Evolutionary conservation across 1,140 invertebrate genomes (phyloP), one percentile per base, ranked within the genome.

Genomic region (Drosophila virilis): DNA sequence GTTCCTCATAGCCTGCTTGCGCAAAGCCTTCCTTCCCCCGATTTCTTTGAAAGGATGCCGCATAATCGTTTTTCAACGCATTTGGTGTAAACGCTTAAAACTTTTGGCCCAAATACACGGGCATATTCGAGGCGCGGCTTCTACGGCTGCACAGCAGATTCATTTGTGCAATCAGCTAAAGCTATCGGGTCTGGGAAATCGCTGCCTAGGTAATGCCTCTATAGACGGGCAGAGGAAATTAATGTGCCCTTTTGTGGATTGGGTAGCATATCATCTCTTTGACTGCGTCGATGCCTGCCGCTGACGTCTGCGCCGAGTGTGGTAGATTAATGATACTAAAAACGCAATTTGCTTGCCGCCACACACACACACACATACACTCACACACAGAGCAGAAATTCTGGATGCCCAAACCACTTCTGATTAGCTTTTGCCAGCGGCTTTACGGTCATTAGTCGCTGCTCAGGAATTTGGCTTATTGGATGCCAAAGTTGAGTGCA

Each of bases 241-340:
- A 88, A 88, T 88, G 83, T 88, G 79, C 65, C 84, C 83, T 88
- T 88, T 86, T 88, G 74, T 76, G 79, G 83, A 69, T 33, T 69
- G 74, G 57, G 50, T 28, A n/a, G 38, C 33, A 50, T 67, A 35
- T 69, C 58, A 45, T 54, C 59, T 54, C 59, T 52, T 8, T 51
- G 35, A 33, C 12, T 40, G 54, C 57, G 58, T 48, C 48, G 81
- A 62, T 84, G 81, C 67, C 83, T 83, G 76, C 40, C 77, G 65
- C 69, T 86, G 83, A 88, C 83, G 79, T 71, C 65, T 82, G 79
- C 64, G 74, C 37, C 73, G 84, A 88, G 76, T 88, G 79, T 89
- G 79, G 76, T 76, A 88, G 83, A 88, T 88, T 88, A 88, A 88
- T 88, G 83, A 89, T 86, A 76, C 73, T 69, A 54, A 61, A 74